Evolutionary conservation across 2,888 invertebrate species (phyloP), one percentile per base, ranked within the genome.

Genomic region (Tyria jacobaeae): DNA sequence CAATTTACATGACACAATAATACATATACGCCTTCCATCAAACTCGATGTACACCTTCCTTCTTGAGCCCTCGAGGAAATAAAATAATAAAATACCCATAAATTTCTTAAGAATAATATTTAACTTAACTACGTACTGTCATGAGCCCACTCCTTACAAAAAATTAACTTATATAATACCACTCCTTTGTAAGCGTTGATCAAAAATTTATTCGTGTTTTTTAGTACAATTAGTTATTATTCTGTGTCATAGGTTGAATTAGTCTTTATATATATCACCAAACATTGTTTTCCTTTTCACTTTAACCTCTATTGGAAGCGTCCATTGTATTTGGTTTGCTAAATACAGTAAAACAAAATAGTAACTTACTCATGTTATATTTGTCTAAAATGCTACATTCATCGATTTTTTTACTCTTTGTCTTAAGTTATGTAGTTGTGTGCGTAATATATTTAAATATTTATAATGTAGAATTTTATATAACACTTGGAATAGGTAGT

Each of bases 401-500:
- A 27, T 27, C 49, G 49, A 49, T n/a, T n/a, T 14, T 49, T 49
- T 49, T n/a, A 6, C n/a, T 7, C 10, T 25, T 56, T n/a, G 24
- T 56, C 5, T 27, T 50, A 34, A 31, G 31, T 50, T 50, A 39
- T 35, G 14, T 34, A 35, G 56, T 57, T 17, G 39, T 31, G 39
- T 57, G 27, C 49, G 34, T 50, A 50, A 70, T 57, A 61, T 39
- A 48, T 54, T 25, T 49, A 49, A 21, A 60, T 35, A 48, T 51
- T 35, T 35, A 50, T 25, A 70, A 60, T 62, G 62, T 68, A 54
- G 31, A 64, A 60, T 56, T 68, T 62, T 58, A 60, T 57, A 62
- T 59, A 59, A 51, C 34, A 57, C 41, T 71, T 66, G 69, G 51
- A 71, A 60, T 65, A 72, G 75, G 55, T 75, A 65, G 61, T 72